These are phyloP conservation scores for Eupeodes latifasciatus DNA, from an alignment of 2,888 invertebrate genomes.

Conservation along the genomic window DNA sequence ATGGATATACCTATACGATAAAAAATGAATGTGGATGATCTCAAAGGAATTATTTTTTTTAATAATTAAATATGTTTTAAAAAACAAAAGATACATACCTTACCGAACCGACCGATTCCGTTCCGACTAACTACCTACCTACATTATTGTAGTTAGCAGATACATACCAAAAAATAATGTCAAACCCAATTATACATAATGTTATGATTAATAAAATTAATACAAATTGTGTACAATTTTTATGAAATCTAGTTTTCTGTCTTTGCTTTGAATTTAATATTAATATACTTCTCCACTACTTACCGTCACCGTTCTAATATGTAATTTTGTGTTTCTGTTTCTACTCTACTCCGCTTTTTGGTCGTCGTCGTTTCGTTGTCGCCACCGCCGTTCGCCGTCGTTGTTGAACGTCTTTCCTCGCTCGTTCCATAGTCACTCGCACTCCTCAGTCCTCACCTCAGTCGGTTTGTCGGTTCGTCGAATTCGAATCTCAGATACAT, in stretches of 20 bases:
- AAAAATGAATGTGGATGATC: background rate
- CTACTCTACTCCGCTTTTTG: conserved; percentile 13
- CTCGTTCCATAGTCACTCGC: too few relatives aligned
- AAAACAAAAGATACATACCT: background rate
- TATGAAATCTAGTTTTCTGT: conserved; percentile 43
- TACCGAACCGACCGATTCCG: too few relatives aligned
- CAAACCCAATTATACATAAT: conserved; percentile 26
- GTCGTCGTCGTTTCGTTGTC: conserved; percentile 3
- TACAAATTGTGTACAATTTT: conserved; percentile 23
- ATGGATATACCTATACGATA: conserved; percentile 3
- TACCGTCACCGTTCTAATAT: conserved; percentile 23
- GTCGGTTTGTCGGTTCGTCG: too few relatives aligned
- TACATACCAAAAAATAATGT: background rate
- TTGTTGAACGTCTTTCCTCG: too few relatives aligned
- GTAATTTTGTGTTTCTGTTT: conserved; percentile 25
- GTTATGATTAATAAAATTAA: conserved; percentile 37
- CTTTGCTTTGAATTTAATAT: conserved; percentile 8
- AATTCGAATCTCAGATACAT: conserved; percentile 25
- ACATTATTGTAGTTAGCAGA: background rate
- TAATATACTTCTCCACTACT: background rate
- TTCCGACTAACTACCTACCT: background rate
- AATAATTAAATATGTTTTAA: conserved; percentile 27
- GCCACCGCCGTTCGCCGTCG: background rate
- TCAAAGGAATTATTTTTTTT: conserved; percentile 34
- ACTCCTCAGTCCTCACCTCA: too few relatives aligned